Conservation (phyloP, 2,113 vertebrate genomes). For the Hydropotes inermis region DNA sequence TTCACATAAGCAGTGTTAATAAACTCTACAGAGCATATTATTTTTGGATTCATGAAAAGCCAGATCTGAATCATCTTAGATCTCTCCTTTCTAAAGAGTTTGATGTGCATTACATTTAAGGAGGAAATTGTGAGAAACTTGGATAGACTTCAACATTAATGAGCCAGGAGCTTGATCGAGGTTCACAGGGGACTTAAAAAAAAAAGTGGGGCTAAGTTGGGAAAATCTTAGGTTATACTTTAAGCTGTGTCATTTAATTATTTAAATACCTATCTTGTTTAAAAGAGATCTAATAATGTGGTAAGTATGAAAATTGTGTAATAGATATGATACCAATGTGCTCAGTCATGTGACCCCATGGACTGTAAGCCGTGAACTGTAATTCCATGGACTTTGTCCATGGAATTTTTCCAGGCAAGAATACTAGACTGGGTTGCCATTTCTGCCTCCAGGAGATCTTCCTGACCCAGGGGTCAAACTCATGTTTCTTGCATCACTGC, state of each 20-base stretch:
- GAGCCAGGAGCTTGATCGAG: neutral
- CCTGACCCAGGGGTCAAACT: neutral
- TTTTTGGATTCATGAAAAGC: neutral
- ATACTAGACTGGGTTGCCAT: neutral
- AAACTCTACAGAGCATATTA: neutral
- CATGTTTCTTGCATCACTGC: fast-evolving
- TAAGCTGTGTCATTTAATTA: neutral
- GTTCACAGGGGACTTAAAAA: neutral
- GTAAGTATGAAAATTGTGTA: neutral
- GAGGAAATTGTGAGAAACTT: neutral
- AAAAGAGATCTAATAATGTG: neutral
- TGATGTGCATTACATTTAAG: neutral
- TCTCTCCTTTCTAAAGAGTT: neutral
- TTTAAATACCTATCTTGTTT: neutral
- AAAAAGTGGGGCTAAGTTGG: neutral
- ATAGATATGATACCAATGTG: neutral
- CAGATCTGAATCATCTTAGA: neutral
- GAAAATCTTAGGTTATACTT: neutral
- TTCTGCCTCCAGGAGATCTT: neutral
- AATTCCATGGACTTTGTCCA: neutral
- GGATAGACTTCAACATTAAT: neutral
- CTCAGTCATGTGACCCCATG: neutral
- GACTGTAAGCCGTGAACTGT: neutral
- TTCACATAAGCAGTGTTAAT: neutral
- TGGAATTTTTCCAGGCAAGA: neutral